Evolutionary conservation across 2,888 invertebrate species (phyloP).

Genomic region (Ennomos fuscantarius): DNA sequence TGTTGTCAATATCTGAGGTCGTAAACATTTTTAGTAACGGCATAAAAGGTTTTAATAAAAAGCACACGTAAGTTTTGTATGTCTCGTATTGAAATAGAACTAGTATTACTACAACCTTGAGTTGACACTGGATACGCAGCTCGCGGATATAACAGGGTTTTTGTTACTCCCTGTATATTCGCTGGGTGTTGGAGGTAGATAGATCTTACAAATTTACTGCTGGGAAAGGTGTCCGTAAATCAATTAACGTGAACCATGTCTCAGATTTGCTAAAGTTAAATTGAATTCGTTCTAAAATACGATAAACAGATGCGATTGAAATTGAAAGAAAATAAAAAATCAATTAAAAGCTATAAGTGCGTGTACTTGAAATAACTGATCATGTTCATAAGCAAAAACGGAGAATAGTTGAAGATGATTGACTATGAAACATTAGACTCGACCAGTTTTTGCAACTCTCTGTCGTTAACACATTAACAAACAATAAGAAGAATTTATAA

Average conservation of each 20-base stretch:
- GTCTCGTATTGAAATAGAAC: too few species aligned
- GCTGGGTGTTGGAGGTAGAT: slow-evolving; percentile 22
- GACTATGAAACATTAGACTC: slow-evolving; percentile 21
- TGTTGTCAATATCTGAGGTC: too few species aligned
- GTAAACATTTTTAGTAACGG: too few species aligned
- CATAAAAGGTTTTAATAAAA: too few species aligned
- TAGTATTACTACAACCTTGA: too few species aligned
- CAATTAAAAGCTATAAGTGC: not conserved
- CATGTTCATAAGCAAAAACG: slow-evolving; percentile 9
- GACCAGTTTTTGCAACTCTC: slow-evolving; percentile 30
- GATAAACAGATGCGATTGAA: too few species aligned
- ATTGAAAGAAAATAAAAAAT: not conserved
- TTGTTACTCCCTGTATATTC: too few species aligned
- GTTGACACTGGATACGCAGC: too few species aligned
- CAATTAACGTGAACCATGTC: slow-evolving; percentile 2
- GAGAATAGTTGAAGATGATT: slow-evolving; percentile 24
- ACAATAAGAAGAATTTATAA: slow-evolving; percentile 44
- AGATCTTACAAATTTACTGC: slow-evolving; percentile 26
- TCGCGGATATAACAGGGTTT: too few species aligned
- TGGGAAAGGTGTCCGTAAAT: slow-evolving; percentile 19
- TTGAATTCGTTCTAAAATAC: too few species aligned
- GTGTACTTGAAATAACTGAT: slow-evolving; percentile 9
- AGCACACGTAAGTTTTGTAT: too few species aligned
- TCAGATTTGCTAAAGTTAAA: too few species aligned
- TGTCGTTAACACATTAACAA: slow-evolving; percentile 39